phyloP scores from a whole-genome alignment of 2,113 vertebrate genomes.

The Centropus unirufus region DNA sequence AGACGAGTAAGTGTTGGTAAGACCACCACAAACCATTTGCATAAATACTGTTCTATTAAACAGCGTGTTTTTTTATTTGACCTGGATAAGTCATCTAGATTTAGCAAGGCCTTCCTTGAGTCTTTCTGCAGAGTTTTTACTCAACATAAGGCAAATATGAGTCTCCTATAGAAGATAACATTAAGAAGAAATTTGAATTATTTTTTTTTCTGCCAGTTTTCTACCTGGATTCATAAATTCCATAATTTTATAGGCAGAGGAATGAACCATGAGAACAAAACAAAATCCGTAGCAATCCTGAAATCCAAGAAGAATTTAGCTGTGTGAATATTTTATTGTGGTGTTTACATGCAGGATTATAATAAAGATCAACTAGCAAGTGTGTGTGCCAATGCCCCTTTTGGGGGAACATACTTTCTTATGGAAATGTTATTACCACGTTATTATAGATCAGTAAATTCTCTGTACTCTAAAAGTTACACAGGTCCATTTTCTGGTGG shows the following conservation, averaged over 20 bases:
- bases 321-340: background rate
- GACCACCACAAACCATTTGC: background rate
- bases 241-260: background rate
- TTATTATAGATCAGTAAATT: background rate
- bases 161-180: background rate
- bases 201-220: background rate
- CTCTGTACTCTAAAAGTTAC: background rate
- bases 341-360: background rate
- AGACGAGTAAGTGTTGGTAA: background rate
- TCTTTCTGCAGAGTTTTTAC: background rate
- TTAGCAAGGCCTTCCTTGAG: background rate
- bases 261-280: background rate
- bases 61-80: background rate
- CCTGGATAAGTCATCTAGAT: background rate
- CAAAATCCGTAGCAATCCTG: background rate
- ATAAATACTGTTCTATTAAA: background rate
- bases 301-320: background rate
- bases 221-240: background rate
- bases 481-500: background rate
- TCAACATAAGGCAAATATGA: background rate
- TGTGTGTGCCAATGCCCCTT: background rate
- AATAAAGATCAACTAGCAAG: background rate
- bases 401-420: background rate
- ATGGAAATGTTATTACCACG: background rate
- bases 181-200: background rate